Base-by-base conservation (phyloP, 1,140 invertebrate genomes). In the Trinorchestia longiramus region DNA sequence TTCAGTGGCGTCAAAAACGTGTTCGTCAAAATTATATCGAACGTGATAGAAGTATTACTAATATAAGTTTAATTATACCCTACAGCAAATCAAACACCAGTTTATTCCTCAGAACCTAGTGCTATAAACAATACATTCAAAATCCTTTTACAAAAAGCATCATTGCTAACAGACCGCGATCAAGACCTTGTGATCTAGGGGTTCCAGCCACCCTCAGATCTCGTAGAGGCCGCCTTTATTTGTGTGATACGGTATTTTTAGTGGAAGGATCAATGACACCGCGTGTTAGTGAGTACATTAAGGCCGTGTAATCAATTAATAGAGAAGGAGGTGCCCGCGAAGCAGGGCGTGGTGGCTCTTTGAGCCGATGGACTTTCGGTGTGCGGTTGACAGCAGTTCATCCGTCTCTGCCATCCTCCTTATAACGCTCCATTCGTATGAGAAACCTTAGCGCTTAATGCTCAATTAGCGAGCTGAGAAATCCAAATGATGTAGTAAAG, bases 321-420 rank as follows among this genome's bases (percentile, higher is more conserved):
- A 77, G 62, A 15, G 28, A 77, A 77, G 62, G 62, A 77, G 62
- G 62, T 77, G 88, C 41, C 88, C 41, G 23, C 88, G 23, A 3
- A 90, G n/a, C 41, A 42, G 88, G 88, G 88, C 88, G 88, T 90
- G 43, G 88, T 43, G n/a, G 6, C 88, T 36, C 41, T 90, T 42
- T 42, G n/a, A 90, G 4, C 43, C 6, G 43, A 90, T 90, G 88
- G 88, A 90, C n/a, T 41, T 90, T 90, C 43, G 88, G 88, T 90
- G 88, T 90, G 88, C 88, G 88, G 88, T 19, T 90, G 88, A 90
- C 88, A 90, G 88, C 6, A 8, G 36, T 15, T 90, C 88, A 90
- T 90, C 88, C 88, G 88, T 90, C 88, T 90, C 88, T 90, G 88
- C 88, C 88, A 90, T 41, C 88, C 88, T 41, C 43, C 88, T 90